These are phyloP conservation scores for Acromyrmex charruanus DNA, from an alignment of 1,140 invertebrate species.

Conservation along the genomic window DNA sequence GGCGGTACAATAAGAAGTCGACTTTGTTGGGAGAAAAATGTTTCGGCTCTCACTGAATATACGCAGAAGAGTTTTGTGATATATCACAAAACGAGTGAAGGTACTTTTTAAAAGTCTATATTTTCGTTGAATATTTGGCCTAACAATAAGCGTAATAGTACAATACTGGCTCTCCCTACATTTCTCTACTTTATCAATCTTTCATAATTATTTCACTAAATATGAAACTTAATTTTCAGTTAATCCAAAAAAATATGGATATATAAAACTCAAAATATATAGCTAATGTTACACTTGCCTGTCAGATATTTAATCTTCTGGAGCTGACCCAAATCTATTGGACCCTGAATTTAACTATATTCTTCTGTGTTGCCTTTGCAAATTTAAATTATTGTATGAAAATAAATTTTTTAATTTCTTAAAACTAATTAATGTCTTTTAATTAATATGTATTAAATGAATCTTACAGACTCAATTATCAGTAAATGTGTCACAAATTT, in stretches of 20 bases:
- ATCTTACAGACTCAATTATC: too few species aligned
- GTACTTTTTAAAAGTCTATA: conserved; percentile 23
- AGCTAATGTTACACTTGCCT: neutral
- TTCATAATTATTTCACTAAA: neutral
- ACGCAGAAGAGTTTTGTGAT: neutral
- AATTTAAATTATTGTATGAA: too few species aligned
- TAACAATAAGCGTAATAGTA: neutral
- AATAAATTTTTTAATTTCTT: too few species aligned
- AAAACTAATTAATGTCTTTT: too few species aligned
- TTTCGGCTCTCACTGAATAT: conserved; percentile 14
- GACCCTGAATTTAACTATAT: too few species aligned
- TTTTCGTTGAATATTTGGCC: neutral
- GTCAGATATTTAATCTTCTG: neutral
- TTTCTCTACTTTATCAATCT: neutral
- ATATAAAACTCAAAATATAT: neutral
- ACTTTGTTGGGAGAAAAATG: conserved; percentile 10
- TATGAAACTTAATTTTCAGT: neutral
- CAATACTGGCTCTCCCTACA: neutral
- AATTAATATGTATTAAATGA: too few species aligned
- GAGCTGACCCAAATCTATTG: too few species aligned
- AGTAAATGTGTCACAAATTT: too few species aligned
- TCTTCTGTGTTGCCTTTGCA: too few species aligned
- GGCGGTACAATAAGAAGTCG: conserved; percentile 15
- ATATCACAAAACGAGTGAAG: neutral
- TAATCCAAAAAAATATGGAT: neutral